Base-by-base conservation (phyloP, 2,797 vertebrate species). In the Acrossocheilus wenchowensis region DNA sequence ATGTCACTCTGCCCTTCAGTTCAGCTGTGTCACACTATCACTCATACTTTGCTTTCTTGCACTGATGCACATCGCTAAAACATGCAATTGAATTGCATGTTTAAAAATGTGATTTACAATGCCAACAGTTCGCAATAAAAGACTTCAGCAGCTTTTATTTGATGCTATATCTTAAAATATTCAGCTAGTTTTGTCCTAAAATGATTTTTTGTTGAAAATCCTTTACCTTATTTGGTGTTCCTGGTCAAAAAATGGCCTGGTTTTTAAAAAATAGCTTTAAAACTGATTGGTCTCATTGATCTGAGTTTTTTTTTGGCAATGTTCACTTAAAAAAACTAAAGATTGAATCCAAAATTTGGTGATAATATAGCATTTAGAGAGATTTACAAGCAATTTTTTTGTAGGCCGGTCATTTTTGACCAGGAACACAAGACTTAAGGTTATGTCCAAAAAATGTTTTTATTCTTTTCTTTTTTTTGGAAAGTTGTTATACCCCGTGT, bases 1-100 rank as follows among this genome's bases (percentile, higher is more conserved):
- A 71, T 81, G 69, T 81, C 82, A 69, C 82, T 36, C 36, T 62
- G 73, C 54, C 86, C 74, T 84, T 80, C 83, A 73, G 34, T 81
- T 81, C n/a, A 6, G 15, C 17, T 26, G 71, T 52, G 30, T 50
- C 64, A 41, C 36, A 41, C 34, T 41, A 80, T 80, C 45, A 54
- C 69, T 75, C 78, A 74, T 54, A 52, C 41, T 72, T 71, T 57
- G 69, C 23, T 64, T 86, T 81, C 30, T 48, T 79, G 8, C 74
- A 36, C 23, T 43, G 30, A 81, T 77, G 50, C 15, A 54, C 34
- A 83, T 73, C 19, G 41, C 57, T 75, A 84, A 80, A 84, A 72
- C 26, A 43, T 41, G 54, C 26, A 3, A 36, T 41, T 9, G 8
- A 30, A 77, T 84, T 77, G 62, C 39, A 34, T 21, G 2, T 36